phyloP scores from a whole-genome alignment of 2,888 invertebrate species.

The Cerastis leucographa region DNA sequence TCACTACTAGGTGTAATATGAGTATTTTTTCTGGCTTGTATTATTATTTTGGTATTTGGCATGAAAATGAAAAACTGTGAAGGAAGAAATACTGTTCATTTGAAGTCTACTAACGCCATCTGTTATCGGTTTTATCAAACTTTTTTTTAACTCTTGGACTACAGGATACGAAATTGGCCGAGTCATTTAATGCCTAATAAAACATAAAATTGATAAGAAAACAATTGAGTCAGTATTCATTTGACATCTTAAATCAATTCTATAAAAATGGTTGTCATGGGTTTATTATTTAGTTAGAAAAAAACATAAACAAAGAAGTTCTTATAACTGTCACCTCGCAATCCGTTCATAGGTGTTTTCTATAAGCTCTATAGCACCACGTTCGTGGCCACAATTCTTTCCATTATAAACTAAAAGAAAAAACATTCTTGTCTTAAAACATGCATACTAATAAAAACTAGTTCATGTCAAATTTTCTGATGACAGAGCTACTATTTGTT shows the following conservation, averaged over 20 bases:
- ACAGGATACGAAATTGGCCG: background rate
- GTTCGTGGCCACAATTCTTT: background rate
- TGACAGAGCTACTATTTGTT: too few relatives aligned
- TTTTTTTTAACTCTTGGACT: background rate
- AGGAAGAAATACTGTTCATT: background rate
- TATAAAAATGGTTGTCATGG: too few relatives aligned
- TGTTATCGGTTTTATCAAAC: conserved; percentile 43
- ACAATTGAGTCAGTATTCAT: background rate
- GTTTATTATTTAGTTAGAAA: background rate
- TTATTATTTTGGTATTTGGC: background rate
- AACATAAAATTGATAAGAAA: background rate
- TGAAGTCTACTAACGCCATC: conserved; percentile 57
- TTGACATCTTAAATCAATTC: background rate
- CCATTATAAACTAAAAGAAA: conserved; percentile 7
- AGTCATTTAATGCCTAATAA: background rate
- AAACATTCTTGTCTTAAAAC: conserved; percentile 13
- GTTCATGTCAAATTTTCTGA: too few relatives aligned
- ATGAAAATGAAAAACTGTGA: too few relatives aligned
- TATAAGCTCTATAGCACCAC: background rate
- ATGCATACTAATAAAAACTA: conserved; percentile 30
- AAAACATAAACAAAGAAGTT: background rate
- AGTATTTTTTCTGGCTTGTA: background rate
- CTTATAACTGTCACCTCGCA: background rate
- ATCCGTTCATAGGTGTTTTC: background rate
- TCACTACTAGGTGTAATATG: background rate